Percentiles rank a stretch among this genome's conserved stretches.
phyloP scores from a whole-genome alignment of 2,888 invertebrate species.

The Heteromurus nitidus region DNA sequence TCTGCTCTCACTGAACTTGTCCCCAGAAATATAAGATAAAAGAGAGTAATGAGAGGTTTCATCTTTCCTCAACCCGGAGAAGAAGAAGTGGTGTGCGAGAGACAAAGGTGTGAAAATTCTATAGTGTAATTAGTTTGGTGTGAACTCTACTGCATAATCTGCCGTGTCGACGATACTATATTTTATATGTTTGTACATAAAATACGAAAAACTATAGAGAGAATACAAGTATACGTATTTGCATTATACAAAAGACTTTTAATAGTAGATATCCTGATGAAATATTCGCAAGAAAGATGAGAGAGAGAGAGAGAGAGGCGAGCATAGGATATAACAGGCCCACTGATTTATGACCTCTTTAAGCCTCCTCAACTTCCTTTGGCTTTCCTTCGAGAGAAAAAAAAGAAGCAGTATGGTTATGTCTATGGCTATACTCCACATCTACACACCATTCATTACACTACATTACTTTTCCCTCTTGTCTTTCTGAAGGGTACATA shows the following conservation, averaged over 20 bases:
- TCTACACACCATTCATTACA: constrained; percentile 56
- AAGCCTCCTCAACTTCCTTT: constrained; percentile 60
- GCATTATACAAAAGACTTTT: background rate
- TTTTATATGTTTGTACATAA: no score
- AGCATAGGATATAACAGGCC: constrained; percentile 49
- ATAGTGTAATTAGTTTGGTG: constrained; percentile 53
- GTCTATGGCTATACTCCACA: constrained; percentile 24
- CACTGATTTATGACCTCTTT: constrained; percentile 65
- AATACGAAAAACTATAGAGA: no score
- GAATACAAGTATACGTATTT: no score
- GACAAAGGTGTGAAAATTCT: constrained; percentile 44
- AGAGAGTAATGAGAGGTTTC: constrained; percentile 36
- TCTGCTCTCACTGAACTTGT: background rate
- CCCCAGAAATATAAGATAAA: background rate
- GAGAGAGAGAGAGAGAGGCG: constrained; percentile 32
- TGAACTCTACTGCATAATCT: constrained; percentile 56
- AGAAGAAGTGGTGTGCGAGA: background rate
- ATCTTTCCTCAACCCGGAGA: constrained; percentile 30
- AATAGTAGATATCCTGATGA: constrained; percentile 29
- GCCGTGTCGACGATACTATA: constrained; percentile 34
- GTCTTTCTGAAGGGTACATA: constrained; percentile 31
- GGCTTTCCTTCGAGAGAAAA: constrained; percentile 33
- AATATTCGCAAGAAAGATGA: constrained; percentile 45
- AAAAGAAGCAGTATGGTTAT: background rate
- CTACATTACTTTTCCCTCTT: constrained; percentile 52